Percentiles rank a stretch among this genome's conserved stretches.
phyloP scores from a whole-genome alignment of 1,140 invertebrate genomes.

The Antheraea pernyi region DNA sequence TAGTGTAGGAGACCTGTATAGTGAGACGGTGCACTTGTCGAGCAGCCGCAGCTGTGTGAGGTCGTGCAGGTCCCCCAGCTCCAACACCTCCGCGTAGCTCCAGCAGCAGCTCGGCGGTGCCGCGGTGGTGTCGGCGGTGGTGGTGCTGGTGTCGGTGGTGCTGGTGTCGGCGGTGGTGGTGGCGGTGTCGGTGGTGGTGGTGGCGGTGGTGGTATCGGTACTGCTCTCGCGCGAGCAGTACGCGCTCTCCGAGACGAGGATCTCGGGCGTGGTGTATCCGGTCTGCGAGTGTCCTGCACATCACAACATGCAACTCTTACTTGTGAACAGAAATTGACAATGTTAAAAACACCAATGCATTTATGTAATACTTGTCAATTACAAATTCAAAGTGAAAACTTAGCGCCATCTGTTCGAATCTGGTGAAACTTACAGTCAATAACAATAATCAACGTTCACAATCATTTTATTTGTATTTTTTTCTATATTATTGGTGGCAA shows the following conservation, averaged over 20 bases:
- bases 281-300: constrained; percentile 10
- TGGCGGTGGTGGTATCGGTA: not conserved
- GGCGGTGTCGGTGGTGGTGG: no score
- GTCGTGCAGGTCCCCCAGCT: constrained; percentile 59
- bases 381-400: no score
- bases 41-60: constrained; percentile 61
- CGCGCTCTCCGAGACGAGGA: constrained; percentile 23
- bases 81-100: constrained; percentile 46
- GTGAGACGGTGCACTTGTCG: constrained; percentile 65
- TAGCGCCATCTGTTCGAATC: no score
- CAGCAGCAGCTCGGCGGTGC: constrained; percentile 14
- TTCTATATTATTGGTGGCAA: no score
- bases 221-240: constrained; percentile 39
- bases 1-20: constrained; percentile 74
- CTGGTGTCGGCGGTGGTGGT: not conserved
- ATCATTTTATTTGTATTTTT: no score
- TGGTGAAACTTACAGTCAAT: no score
- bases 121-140: constrained; percentile 20
- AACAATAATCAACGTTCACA: no score
- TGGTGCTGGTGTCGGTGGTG: constrained; percentile 27
- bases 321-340: no score
- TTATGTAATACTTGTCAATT: no score
- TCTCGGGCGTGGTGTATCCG: constrained; percentile 39
- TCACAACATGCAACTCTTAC: no score
- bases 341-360: no score